These are phyloP conservation scores for Drosophila punjabiensis DNA, from an alignment of 1,140 invertebrate genomes.

Conservation along the genomic window DNA sequence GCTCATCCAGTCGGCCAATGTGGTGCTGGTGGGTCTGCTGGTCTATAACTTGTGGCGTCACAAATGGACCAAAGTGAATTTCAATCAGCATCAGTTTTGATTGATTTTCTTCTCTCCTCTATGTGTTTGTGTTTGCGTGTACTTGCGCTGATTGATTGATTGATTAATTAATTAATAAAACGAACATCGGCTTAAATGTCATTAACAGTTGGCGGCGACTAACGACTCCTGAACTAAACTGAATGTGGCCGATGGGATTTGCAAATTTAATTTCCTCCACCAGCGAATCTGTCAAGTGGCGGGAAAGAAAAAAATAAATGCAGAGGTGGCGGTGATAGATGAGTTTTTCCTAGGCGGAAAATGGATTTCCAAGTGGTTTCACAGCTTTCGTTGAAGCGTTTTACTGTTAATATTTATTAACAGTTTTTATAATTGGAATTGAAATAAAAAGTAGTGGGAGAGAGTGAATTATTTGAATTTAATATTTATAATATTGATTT, in stretches of 20 bases:
- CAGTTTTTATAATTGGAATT: background rate
- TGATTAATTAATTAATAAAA: constrained; percentile 78
- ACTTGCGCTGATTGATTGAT: constrained; percentile 39
- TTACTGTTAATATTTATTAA: constrained; percentile 9
- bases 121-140: constrained; percentile 19
- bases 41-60: constrained; percentile 81
- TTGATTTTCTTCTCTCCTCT: constrained; percentile 27
- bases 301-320: constrained; percentile 7
- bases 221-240: constrained; percentile 44
- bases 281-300: constrained; percentile 45
- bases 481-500: background rate
- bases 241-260: constrained; percentile 42
- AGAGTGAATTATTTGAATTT: background rate
- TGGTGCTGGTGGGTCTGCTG: constrained; percentile 72
- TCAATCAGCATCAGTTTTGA: constrained; percentile 66
- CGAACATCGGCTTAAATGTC: constrained; percentile 59
- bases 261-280: constrained; percentile 69
- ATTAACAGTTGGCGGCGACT: constrained; percentile 58
- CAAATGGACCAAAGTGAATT: constrained; percentile 83
- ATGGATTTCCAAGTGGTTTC: constrained; percentile 27
- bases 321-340: constrained; percentile 34
- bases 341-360: constrained; percentile 10
- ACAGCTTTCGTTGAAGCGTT: background rate
- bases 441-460: too few species aligned
- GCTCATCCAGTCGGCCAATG: constrained; percentile 74